Conservation (phyloP, 2,888 invertebrate species). For the Sarcophaga caerulescens region DNA sequence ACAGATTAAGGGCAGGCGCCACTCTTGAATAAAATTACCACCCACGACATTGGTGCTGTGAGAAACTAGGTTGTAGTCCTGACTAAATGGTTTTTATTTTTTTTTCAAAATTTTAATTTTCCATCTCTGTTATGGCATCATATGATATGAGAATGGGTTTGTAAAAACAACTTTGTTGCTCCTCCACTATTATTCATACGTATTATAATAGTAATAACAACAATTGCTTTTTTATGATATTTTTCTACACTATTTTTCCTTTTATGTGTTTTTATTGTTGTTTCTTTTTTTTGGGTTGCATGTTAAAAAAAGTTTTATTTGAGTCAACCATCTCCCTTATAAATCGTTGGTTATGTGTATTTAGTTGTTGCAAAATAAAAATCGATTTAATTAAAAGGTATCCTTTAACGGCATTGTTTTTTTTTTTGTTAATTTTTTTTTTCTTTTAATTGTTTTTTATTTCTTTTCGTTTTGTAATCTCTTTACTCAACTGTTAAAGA, state of each 20-base stretch:
- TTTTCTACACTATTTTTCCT: background rate
- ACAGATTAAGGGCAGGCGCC: too few species aligned
- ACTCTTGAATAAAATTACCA: too few species aligned
- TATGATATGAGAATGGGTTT: too few species aligned
- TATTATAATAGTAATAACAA: too few species aligned
- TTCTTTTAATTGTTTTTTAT: too few species aligned
- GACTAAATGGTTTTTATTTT: too few species aligned
- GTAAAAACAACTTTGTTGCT: background rate
- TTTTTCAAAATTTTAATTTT: too few species aligned
- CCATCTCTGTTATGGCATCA: too few species aligned
- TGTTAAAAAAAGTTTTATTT: constrained; percentile 29
- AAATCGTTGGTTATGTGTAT: background rate
- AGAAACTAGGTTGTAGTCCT: too few species aligned
- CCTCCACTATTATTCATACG: background rate
- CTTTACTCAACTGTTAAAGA: constrained; percentile 22
- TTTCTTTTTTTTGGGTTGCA: background rate
- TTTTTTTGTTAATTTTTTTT: background rate
- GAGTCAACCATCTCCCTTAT: background rate
- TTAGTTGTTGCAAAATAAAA: constrained; percentile 36
- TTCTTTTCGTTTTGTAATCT: constrained; percentile 11
- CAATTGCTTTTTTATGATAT: too few species aligned
- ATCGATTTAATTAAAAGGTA: constrained; percentile 53
- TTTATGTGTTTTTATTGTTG: background rate
- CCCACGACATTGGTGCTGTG: too few species aligned
- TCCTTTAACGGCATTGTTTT: constrained; percentile 9